A percentile compares a stretch with the other conserved stretches of the same genome.
Evolutionary conservation across 2,888 invertebrate species (phyloP).

Genomic region (Cheilosia soror): DNA sequence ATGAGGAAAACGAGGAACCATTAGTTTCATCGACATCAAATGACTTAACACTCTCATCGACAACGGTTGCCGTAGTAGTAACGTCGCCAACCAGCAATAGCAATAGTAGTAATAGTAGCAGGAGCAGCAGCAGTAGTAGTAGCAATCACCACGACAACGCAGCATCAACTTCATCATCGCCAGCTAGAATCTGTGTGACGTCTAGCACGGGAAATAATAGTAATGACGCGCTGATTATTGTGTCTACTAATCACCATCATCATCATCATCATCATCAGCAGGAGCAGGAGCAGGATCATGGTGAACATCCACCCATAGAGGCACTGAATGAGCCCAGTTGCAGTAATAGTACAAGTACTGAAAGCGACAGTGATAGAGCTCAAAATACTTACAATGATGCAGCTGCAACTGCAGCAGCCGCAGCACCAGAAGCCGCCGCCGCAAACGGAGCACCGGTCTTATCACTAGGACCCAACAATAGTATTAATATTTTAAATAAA

Average conservation of each 20-base stretch:
- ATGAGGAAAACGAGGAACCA: conserved; percentile 79
- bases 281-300: conserved; percentile 37
- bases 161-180: conserved; percentile 55
- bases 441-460: conserved; percentile 75
- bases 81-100: conserved; percentile 67
- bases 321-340: conserved; percentile 58
- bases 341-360: conserved; percentile 47
- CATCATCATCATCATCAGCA: background rate
- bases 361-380: conserved; percentile 18
- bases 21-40: conserved; percentile 80
- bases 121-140: conserved; percentile 52
- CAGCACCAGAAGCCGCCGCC: conserved; percentile 74
- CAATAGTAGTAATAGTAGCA: conserved; percentile 55
- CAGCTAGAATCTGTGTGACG: conserved; percentile 67
- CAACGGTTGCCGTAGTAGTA: conserved; percentile 71
- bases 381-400: conserved; percentile 55
- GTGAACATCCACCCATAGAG: conserved; percentile 28
- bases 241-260: conserved; percentile 53
- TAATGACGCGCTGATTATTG: conserved; percentile 60
- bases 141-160: conserved; percentile 50
- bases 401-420: conserved; percentile 48
- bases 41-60: conserved; percentile 75
- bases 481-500: conserved; percentile 80
- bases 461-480: conserved; percentile 81
- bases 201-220: conserved; percentile 69